Conservation (phyloP, 1,140 invertebrate genomes). For the Papilio glaucus region DNA sequence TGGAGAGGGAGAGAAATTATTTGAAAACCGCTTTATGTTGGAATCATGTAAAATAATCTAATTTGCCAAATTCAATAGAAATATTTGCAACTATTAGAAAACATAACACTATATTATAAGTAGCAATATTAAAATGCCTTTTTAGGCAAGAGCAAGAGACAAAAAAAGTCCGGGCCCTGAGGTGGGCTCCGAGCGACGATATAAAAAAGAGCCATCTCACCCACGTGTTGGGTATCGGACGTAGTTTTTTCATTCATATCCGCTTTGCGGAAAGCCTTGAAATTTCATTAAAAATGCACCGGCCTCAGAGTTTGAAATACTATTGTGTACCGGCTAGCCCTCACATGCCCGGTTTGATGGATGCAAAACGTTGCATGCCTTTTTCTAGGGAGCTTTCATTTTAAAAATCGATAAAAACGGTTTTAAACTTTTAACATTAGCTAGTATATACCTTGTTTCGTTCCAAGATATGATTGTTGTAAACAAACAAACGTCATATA, state of each 20-base stretch:
- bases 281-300: conserved; percentile 75
- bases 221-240: conserved; percentile 43
- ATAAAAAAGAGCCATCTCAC: conserved; percentile 49
- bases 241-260: conserved; percentile 63
- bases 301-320: conserved; percentile 48
- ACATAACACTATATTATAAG: background rate
- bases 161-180: background rate
- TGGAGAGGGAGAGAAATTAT: conserved; percentile 50
- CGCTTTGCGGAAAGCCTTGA: conserved; percentile 69
- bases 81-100: too few species aligned
- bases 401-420: background rate
- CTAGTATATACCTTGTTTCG: too few species aligned
- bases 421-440: background rate
- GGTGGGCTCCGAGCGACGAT: conserved; percentile 32
- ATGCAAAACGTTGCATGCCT: conserved; percentile 45
- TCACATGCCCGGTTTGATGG: conserved; percentile 40
- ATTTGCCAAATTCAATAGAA: too few species aligned
- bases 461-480: too few species aligned
- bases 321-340: conserved; percentile 49
- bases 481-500: too few species aligned
- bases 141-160: background rate
- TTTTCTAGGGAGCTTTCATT: background rate
- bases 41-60: too few species aligned
- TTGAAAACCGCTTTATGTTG: conserved; percentile 35
- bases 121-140: background rate